Percentiles rank a stretch among this genome's conserved stretches.
Evolutionary conservation across 2,113 vertebrate species (phyloP).

Genomic region (Anas platyrhynchos): DNA sequence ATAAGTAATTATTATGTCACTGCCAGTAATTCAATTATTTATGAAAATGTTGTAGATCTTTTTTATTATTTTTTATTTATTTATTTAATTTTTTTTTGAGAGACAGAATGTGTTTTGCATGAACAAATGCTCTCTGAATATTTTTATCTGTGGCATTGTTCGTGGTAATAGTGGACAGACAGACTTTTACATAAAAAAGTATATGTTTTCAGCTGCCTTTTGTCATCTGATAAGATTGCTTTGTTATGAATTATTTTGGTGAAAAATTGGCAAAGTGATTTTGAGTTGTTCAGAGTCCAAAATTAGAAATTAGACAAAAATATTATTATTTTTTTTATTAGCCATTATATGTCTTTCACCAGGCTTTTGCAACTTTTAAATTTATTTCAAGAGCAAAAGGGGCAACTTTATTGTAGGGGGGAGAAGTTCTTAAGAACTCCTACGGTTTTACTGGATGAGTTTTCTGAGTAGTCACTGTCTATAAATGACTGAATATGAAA

Average conservation of each 20-base stretch:
- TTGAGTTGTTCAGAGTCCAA: background rate
- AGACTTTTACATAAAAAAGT: background rate
- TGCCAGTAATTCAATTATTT: background rate
- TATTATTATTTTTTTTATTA: constrained; percentile 4
- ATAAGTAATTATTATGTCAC: background rate
- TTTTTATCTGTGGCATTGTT: constrained; percentile 16
- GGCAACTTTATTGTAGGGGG: background rate
- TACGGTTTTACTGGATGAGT: background rate
- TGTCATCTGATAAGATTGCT: constrained; percentile 61
- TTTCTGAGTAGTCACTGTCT: background rate
- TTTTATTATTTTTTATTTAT: background rate
- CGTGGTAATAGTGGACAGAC: constrained; percentile 39
- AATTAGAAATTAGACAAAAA: constrained; percentile 47
- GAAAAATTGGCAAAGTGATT: constrained; percentile 36
- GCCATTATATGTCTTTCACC: background rate
- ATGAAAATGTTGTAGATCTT: background rate
- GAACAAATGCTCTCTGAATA: constrained; percentile 20
- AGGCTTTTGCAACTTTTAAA: constrained; percentile 14
- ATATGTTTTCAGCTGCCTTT: constrained; percentile 44
- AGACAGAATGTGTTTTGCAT: background rate
- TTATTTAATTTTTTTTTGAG: too few relatives aligned
- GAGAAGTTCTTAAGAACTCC: background rate
- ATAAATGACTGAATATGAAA: background rate
- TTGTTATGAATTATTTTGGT: constrained; percentile 36
- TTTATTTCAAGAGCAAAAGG: constrained; percentile 10